Percentiles rank a stretch among this genome's conserved stretches.
Evolutionary conservation across 1,140 invertebrate genomes (phyloP).

Genomic region (Drosophila parabipectinata): DNA sequence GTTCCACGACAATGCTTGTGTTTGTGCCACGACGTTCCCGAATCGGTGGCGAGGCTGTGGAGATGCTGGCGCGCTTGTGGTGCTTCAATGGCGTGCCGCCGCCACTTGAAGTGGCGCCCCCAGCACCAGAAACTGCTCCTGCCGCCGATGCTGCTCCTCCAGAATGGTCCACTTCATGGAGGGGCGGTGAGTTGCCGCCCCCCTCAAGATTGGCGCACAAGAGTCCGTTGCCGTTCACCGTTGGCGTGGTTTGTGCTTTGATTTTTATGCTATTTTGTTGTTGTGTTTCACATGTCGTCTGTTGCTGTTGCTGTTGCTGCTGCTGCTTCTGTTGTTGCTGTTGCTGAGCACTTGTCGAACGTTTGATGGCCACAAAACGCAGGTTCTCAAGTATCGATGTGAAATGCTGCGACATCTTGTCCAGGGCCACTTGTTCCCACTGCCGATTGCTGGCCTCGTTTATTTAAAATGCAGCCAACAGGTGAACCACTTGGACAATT

Average conservation of each 20-base stretch:
- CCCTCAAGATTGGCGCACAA: conserved; percentile 52
- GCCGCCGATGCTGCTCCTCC: conserved; percentile 24
- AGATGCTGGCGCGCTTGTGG: conserved; percentile 74
- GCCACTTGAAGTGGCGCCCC: conserved; percentile 24
- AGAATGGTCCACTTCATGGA: conserved; percentile 61
- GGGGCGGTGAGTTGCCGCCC: conserved; percentile 36
- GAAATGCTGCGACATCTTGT: conserved; percentile 83
- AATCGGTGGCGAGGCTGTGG: conserved; percentile 54
- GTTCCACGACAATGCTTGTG: conserved; percentile 72
- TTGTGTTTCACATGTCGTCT: conserved; percentile 16
- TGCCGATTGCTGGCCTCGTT: conserved; percentile 50
- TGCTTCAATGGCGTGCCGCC: conserved; percentile 65
- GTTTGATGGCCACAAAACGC: conserved; percentile 79
- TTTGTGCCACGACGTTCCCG: conserved; percentile 67
- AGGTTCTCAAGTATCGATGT: conserved; percentile 82
- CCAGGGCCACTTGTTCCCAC: conserved; percentile 11
- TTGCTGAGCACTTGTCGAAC: conserved; percentile 64
- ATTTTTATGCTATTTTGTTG: conserved; percentile 69
- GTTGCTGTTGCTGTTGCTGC: conserved; percentile 50
- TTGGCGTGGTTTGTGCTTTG: conserved; percentile 54
- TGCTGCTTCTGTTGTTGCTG: conserved; percentile 53
- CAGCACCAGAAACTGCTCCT: conserved; percentile 22
- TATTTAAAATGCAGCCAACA: conserved; percentile 70
- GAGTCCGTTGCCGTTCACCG: conserved; percentile 66
- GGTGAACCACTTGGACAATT: conserved; percentile 58